phyloP scores from a whole-genome alignment of 2,113 vertebrate species.

The Oryzias melastigma region DNA sequence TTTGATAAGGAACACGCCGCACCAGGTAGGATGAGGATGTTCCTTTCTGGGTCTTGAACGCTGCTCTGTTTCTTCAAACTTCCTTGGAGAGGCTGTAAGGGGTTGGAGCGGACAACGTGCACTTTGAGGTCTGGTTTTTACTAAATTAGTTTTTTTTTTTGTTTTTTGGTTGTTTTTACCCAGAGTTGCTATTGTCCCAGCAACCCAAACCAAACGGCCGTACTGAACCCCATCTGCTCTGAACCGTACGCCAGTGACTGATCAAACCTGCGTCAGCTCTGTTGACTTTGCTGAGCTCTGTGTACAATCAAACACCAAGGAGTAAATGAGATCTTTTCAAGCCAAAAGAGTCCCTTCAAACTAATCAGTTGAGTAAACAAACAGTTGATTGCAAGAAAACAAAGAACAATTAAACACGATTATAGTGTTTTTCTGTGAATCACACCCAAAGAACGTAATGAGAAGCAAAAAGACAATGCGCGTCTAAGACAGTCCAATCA shows the following conservation, averaged over 20 bases:
- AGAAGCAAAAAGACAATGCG: slow-evolving; percentile 1
- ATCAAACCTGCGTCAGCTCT: slow-evolving; percentile 35
- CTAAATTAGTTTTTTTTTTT: neutral
- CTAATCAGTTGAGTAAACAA: slow-evolving; percentile 66
- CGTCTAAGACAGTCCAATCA: slow-evolving; percentile 6
- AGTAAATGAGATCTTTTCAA: slow-evolving; percentile 24
- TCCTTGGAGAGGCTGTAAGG: neutral
- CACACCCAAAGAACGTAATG: slow-evolving; percentile 22
- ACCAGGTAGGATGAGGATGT: neutral
- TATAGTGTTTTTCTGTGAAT: slow-evolving; percentile 5
- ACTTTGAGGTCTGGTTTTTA: neutral
- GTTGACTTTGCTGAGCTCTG: slow-evolving; percentile 48
- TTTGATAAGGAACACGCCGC: slow-evolving; percentile 16
- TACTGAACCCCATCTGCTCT: slow-evolving; percentile 13
- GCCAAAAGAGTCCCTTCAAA: slow-evolving; percentile 44
- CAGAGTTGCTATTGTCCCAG: slow-evolving; percentile 2
- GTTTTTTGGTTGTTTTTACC: slow-evolving; percentile 12
- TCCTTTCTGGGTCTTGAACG: neutral
- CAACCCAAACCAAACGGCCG: neutral
- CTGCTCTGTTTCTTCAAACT: neutral
- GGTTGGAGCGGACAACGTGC: neutral
- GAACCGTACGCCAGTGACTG: slow-evolving; percentile 23
- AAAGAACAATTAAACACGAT: slow-evolving; percentile 26
- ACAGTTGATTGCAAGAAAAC: slow-evolving; percentile 55
- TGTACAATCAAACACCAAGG: slow-evolving; percentile 39